Percentiles rank a stretch among this genome's conserved stretches.
Conservation (phyloP, 2,797 vertebrate species). For the Sus cebifrons region DNA sequence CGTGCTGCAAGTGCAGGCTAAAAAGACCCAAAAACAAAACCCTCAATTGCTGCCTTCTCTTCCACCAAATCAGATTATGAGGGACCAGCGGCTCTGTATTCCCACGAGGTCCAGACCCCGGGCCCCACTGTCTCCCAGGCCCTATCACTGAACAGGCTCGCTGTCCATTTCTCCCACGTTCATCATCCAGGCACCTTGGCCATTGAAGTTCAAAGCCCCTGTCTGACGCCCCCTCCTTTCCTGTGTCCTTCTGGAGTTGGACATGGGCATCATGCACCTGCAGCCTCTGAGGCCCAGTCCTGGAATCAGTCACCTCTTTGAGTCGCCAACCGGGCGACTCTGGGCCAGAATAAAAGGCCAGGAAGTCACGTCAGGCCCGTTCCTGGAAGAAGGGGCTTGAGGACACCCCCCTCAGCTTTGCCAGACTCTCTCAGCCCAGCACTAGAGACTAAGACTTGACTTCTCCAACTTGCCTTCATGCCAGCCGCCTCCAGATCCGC, state of each 20-base stretch:
- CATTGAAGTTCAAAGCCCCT: background rate
- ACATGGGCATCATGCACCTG: accelerated
- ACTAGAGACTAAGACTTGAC: background rate
- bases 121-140: background rate
- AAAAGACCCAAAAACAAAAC: too few relatives aligned
- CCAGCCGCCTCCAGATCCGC: background rate
- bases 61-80: background rate
- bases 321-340: background rate
- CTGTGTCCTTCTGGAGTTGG: accelerated
- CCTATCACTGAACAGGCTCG: background rate
- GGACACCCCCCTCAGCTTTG: background rate
- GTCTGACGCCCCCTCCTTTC: background rate
- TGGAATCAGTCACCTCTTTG: background rate
- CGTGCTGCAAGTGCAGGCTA: too few relatives aligned
- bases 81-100: background rate
- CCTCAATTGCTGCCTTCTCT: background rate
- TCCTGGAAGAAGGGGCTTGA: background rate
- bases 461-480: background rate
- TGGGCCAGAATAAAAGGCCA: background rate
- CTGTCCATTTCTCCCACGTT: background rate
- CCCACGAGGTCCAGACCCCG: background rate
- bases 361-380: background rate
- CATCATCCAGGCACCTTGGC: background rate
- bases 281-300: background rate
- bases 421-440: background rate